These are phyloP conservation scores for Chloroclysta siterata DNA, from an alignment of 2,888 invertebrate species.

Conservation along the genomic window DNA sequence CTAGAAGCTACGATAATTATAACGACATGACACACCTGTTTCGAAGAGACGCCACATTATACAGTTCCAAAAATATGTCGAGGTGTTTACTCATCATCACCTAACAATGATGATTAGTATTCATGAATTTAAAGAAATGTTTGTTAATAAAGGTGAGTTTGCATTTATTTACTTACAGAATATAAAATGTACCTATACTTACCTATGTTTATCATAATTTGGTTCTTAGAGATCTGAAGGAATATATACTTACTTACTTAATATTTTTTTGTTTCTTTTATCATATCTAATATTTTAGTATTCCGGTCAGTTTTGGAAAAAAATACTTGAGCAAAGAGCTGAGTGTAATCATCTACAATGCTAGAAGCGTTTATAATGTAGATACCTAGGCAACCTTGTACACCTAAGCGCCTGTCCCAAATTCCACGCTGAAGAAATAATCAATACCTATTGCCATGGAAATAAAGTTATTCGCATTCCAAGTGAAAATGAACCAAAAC, in stretches of 20 bases:
- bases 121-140: slow-evolving; percentile 8
- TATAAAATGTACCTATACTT: no score
- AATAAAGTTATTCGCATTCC: not conserved
- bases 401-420: not conserved
- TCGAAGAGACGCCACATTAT: slow-evolving; percentile 45
- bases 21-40: slow-evolving; percentile 57
- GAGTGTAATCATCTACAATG: not conserved
- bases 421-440: slow-evolving; percentile 6
- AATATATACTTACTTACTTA: no score
- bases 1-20: slow-evolving; percentile 57
- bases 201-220: no score
- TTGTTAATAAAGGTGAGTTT: not conserved
- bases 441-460: slow-evolving; percentile 7
- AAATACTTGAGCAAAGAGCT: not conserved
- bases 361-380: no score
- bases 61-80: slow-evolving; percentile 41
- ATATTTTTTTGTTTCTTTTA: no score
- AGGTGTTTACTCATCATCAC: slow-evolving; percentile 26
- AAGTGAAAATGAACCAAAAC: slow-evolving; percentile 8
- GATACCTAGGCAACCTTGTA: not conserved
- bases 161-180: no score
- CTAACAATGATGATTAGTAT: slow-evolving; percentile 12
- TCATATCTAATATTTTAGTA: no score
- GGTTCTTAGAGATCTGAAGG: no score
- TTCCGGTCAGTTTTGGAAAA: no score